phyloP scores from a whole-genome alignment of 2,113 vertebrate species.

The Salvelinus namaycush region DNA sequence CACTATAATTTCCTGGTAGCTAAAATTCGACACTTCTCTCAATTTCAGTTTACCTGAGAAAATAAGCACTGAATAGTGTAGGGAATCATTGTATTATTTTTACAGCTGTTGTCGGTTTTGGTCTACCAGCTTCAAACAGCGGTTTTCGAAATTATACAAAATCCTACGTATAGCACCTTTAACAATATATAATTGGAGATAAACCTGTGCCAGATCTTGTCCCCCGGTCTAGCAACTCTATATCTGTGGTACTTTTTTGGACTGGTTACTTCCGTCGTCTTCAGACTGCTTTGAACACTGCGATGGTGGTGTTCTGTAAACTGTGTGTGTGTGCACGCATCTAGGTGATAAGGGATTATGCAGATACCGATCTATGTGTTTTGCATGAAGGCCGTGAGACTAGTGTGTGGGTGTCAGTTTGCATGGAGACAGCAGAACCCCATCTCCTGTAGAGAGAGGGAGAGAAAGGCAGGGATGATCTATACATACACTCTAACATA shows the following conservation, averaged over 20 bases:
- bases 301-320: conserved; percentile 40
- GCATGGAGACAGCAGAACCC: conserved; percentile 53
- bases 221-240: not conserved
- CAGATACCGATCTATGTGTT: conserved; percentile 69
- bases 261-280: conserved; percentile 9
- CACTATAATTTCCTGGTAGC: too few relatives aligned
- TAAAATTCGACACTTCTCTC: too few relatives aligned
- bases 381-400: conserved; percentile 66
- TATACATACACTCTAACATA: too few relatives aligned
- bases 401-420: conserved; percentile 67
- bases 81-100: too few relatives aligned
- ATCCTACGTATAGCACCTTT: too few relatives aligned
- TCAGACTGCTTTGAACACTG: conserved; percentile 22
- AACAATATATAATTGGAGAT: too few relatives aligned
- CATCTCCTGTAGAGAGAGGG: not conserved
- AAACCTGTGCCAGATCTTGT: too few relatives aligned
- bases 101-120: too few relatives aligned
- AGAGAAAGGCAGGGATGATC: not conserved
- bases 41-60: too few relatives aligned
- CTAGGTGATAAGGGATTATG: conserved; percentile 55
- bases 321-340: conserved; percentile 14
- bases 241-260: not conserved
- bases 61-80: too few relatives aligned
- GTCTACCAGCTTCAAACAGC: too few relatives aligned
- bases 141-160: too few relatives aligned